These are phyloP conservation scores for Nesometra sesokonis DNA, from an alignment of 35 echinoderm and acorn worm species.

Conservation along the genomic window DNA sequence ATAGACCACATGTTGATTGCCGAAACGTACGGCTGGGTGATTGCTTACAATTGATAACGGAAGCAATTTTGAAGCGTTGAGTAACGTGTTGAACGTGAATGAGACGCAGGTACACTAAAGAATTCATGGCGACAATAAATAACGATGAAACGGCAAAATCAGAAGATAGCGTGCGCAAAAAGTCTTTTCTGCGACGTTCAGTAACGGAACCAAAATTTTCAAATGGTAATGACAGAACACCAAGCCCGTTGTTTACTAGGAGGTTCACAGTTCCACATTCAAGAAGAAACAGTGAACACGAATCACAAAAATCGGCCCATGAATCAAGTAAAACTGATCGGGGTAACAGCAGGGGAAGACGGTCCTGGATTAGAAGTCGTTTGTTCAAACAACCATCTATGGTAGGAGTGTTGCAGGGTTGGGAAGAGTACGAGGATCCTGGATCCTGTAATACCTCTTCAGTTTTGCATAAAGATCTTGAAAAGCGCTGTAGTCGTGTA, in stretches of 20 bases:
- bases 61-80: too few species aligned
- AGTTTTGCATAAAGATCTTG: not conserved
- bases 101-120: too few species aligned
- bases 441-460: not conserved
- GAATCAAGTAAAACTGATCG: too few species aligned
- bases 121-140: not conserved
- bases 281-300: not conserved
- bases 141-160: not conserved
- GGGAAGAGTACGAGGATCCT: not conserved
- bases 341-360: not conserved
- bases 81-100: too few species aligned
- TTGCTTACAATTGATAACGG: too few species aligned
- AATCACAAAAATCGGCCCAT: not conserved
- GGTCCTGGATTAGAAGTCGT: not conserved
- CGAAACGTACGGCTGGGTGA: too few species aligned
- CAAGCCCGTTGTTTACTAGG: not conserved
- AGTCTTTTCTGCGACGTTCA: not conserved
- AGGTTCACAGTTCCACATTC: not conserved
- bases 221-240: not conserved
- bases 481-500: not conserved
- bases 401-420: not conserved
- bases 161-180: not conserved
- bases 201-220: not conserved
- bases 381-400: not conserved
- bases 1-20: too few species aligned